Evolutionary conservation across 2,888 invertebrate genomes (phyloP).

Genomic region (Nephrotoma flavescens): DNA sequence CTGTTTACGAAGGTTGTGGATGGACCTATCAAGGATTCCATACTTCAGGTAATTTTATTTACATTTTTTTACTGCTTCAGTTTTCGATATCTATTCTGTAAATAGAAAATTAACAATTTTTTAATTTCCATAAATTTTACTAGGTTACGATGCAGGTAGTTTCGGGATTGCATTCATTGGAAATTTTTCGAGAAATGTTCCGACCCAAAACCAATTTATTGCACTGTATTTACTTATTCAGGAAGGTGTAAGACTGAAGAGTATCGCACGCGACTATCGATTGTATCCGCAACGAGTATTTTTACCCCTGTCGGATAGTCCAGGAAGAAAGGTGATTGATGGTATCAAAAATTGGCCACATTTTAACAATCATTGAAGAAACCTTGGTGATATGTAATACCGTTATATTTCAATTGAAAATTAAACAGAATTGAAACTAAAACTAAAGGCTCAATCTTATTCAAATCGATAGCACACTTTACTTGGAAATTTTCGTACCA

Average conservation of each 20-base stretch:
- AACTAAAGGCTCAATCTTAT: too few relatives aligned
- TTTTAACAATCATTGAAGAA: conserved; percentile 20
- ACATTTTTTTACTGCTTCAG: too few relatives aligned
- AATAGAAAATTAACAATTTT: too few relatives aligned
- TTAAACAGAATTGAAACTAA: too few relatives aligned
- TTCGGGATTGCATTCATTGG: conserved; percentile 59
- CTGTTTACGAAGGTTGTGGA: conserved; percentile 53
- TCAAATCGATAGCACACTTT: too few relatives aligned
- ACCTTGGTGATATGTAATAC: too few relatives aligned
- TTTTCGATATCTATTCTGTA: too few relatives aligned
- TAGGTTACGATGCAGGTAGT: conserved; percentile 44
- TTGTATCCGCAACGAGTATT: conserved; percentile 53
- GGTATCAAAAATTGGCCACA: conserved; percentile 55
- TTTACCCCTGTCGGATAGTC: conserved; percentile 46
- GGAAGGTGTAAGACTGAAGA: conserved; percentile 43
- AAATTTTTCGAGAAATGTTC: conserved; percentile 40
- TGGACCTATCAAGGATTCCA: conserved; percentile 57
- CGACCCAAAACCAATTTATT: conserved; percentile 37
- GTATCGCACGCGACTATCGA: conserved; percentile 47
- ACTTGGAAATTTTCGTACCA: too few relatives aligned
- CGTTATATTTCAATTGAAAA: too few relatives aligned
- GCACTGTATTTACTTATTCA: conserved; percentile 45
- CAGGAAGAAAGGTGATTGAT: conserved; percentile 47
- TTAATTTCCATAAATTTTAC: background rate
- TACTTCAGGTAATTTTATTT: conserved; percentile 29